Percentiles rank a stretch among this genome's conserved stretches.
Conservation (phyloP, 2,113 vertebrate species). For the mouse (Mus musculus) region DNA sequence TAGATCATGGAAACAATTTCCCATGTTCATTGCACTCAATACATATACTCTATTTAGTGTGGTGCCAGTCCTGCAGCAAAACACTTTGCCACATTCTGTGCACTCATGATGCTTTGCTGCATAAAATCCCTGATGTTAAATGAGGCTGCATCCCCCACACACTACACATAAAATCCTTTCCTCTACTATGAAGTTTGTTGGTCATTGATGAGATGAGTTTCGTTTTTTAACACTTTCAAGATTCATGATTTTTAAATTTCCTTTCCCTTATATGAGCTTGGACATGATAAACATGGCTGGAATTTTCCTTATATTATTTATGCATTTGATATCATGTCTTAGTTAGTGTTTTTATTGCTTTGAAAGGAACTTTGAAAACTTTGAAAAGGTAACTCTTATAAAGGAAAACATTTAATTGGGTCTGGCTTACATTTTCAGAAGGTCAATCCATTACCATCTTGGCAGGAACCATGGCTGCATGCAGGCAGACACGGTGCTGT, state of each 20-base stretch:
- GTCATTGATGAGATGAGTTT: background rate
- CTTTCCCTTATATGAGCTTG: background rate
- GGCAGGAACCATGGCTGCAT: too few species aligned
- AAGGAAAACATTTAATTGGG: too few species aligned
- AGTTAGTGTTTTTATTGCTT: too few species aligned
- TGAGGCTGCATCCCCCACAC: background rate
- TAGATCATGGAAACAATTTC: slow-evolving; percentile 15
- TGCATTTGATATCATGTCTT: too few species aligned
- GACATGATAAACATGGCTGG: background rate
- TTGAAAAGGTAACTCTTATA: too few species aligned
- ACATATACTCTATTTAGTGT: slow-evolving; percentile 16
- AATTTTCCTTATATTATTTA: background rate
- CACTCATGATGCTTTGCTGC: slow-evolving; percentile 21
- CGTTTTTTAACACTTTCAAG: background rate
- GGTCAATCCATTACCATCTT: too few species aligned
- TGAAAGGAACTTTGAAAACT: too few species aligned
- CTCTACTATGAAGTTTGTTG: slow-evolving; percentile 5
- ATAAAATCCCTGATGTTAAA: slow-evolving; percentile 21
- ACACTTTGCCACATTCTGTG: background rate
- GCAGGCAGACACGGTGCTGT: too few species aligned
- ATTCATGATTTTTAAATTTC: background rate
- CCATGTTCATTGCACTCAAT: background rate
- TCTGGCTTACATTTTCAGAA: too few species aligned
- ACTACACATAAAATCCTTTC: background rate
- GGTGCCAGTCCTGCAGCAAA: slow-evolving; percentile 30